A percentile compares a stretch with the other conserved stretches of the same genome.
These are phyloP conservation scores for Stomatorhinus walkeri DNA, from an alignment of 2,797 vertebrate species.

Conservation along the genomic window DNA sequence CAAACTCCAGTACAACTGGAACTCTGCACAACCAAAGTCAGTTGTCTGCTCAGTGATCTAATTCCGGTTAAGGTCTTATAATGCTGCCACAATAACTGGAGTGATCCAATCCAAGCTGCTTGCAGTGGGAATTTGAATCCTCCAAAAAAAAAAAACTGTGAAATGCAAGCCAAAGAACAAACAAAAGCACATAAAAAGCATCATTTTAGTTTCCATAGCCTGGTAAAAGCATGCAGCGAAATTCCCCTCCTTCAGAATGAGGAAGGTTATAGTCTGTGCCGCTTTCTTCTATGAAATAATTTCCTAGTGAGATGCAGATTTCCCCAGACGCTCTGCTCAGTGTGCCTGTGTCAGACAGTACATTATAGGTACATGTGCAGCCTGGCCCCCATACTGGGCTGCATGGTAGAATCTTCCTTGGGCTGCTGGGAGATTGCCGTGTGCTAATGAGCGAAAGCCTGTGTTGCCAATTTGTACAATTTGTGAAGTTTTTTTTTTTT, in stretches of 20 bases:
- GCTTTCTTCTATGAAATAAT: background rate
- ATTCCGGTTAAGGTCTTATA: background rate
- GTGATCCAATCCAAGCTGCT: background rate
- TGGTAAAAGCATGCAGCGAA: background rate
- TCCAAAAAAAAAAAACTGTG: background rate
- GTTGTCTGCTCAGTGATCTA: background rate
- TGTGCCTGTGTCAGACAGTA: background rate
- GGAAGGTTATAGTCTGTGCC: background rate
- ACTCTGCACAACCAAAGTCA: background rate
- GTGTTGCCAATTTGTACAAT: background rate
- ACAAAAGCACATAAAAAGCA: background rate
- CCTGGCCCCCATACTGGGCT: background rate
- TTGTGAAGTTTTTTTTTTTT: background rate
- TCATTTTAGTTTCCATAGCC: background rate
- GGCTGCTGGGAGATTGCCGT: background rate
- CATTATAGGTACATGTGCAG: background rate
- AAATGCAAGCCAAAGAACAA: background rate
- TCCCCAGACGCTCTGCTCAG: background rate
- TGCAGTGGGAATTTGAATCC: background rate
- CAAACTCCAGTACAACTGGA: background rate
- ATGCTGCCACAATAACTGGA: background rate
- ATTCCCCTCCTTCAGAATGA: background rate
- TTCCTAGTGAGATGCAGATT: slow-evolving; percentile 5
- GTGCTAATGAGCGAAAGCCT: background rate
- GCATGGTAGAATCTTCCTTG: background rate